These are phyloP conservation scores for Coccyzus lansbergi DNA, from an alignment of 2,797 vertebrate species.

Conservation along the genomic window DNA sequence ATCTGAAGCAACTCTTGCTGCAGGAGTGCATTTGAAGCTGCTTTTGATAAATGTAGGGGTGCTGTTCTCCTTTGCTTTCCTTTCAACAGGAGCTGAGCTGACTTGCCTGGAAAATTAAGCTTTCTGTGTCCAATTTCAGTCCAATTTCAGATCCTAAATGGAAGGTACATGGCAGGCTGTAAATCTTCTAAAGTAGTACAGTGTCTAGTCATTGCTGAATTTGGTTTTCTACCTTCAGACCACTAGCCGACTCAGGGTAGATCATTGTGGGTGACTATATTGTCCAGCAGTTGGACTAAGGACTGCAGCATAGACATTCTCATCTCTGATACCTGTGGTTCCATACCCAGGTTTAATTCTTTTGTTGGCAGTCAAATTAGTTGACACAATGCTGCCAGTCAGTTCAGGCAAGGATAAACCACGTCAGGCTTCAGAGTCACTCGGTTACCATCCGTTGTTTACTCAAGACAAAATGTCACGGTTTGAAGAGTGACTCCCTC, in stretches of 20 bases:
- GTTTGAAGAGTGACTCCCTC: neutral
- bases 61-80: neutral
- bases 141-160: neutral
- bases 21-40: neutral
- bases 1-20: neutral
- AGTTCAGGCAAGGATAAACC: neutral
- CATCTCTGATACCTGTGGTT: neutral
- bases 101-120: neutral
- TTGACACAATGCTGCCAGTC: neutral
- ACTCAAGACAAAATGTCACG: accelerated
- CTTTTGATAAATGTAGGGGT: neutral
- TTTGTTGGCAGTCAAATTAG: neutral
- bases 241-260: neutral
- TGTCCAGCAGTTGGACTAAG: neutral
- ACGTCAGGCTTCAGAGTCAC: neutral
- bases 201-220: neutral
- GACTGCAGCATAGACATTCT: accelerated
- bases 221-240: neutral
- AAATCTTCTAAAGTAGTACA: neutral
- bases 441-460: neutral
- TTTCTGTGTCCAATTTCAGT: neutral
- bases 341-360: neutral
- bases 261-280: neutral
- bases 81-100: neutral
- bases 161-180: neutral